phyloP scores from a whole-genome alignment of 1,140 invertebrate species.

The Drosophila watanabei region DNA sequence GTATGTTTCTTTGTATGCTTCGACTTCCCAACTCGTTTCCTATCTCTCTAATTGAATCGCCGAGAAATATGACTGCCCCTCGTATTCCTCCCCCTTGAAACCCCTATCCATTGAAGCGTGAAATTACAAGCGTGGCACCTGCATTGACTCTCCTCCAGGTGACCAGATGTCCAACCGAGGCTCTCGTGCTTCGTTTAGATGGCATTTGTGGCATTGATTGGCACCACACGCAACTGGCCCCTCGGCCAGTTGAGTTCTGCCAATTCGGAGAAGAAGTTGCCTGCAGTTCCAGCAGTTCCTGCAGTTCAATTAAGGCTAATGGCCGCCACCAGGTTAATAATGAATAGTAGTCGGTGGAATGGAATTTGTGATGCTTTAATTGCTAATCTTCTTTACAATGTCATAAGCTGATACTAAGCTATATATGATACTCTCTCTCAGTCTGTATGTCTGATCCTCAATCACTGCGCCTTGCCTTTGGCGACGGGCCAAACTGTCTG shows the following conservation, averaged over 20 bases:
- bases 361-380: conserved; percentile 49
- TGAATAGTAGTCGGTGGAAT: conserved; percentile 28
- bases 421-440: conserved; percentile 4
- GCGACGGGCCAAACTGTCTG: conserved; percentile 68
- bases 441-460: conserved; percentile 5
- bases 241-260: conserved; percentile 47
- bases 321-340: conserved; percentile 47
- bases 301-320: conserved; percentile 51
- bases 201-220: conserved; percentile 37
- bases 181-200: conserved; percentile 23
- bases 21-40: background rate
- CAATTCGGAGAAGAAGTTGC: conserved; percentile 27
- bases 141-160: conserved; percentile 22
- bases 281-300: conserved; percentile 5
- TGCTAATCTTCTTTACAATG: conserved; percentile 50
- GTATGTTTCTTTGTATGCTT: conserved; percentile 34
- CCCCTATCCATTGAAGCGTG: conserved; percentile 25
- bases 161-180: conserved; percentile 16
- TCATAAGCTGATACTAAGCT: conserved; percentile 14
- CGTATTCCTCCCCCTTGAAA: background rate
- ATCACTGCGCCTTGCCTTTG: conserved; percentile 59
- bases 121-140: conserved; percentile 50
- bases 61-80: conserved; percentile 14
- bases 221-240: conserved; percentile 45
- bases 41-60: conserved; percentile 49